phyloP scores from a whole-genome alignment of 2,797 vertebrate species.

The Triplophysa bombifrons region DNA sequence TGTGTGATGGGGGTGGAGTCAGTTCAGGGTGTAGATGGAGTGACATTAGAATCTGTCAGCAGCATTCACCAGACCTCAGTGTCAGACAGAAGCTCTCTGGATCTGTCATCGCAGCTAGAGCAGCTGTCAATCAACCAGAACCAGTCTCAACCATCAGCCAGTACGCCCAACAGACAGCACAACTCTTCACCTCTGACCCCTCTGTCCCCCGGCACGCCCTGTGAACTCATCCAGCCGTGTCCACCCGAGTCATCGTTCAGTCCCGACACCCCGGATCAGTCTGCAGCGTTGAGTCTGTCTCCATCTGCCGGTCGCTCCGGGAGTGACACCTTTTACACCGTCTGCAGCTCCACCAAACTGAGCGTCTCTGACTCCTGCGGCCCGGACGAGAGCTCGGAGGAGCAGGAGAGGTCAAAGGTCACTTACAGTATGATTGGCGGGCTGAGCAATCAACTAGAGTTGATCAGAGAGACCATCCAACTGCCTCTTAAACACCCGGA shows the following conservation, averaged over 20 bases:
- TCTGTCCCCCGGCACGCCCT: conserved; percentile 35
- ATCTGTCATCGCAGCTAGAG: conserved; percentile 82
- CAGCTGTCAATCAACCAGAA: conserved; percentile 74
- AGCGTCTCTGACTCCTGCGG: conserved; percentile 64
- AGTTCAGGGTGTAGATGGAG: conserved; percentile 83
- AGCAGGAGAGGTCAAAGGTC: conserved; percentile 70
- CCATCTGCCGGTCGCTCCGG: conserved; percentile 64
- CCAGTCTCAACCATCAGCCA: conserved; percentile 59
- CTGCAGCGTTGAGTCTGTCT: conserved; percentile 21
- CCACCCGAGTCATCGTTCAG: conserved; percentile 52
- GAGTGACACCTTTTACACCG: conserved; percentile 84
- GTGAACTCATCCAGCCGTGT: neutral
- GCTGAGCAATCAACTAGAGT: conserved; percentile 82
- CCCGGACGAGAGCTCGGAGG: conserved; percentile 53
- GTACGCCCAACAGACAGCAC: conserved; percentile 71
- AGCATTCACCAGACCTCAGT: conserved; percentile 37
- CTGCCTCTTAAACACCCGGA: conserved; percentile 90
- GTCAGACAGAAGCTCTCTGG: conserved; percentile 69
- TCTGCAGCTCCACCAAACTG: conserved; percentile 81
- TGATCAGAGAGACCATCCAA: conserved; percentile 90
- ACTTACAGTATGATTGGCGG: conserved; percentile 94
- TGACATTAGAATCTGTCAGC: conserved; percentile 52
- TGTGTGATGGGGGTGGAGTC: conserved; percentile 78
- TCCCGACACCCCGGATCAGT: conserved; percentile 50
- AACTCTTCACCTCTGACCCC: conserved; percentile 29